phyloP scores from a whole-genome alignment of 2,888 invertebrate genomes.

The Syritta pipiens region DNA sequence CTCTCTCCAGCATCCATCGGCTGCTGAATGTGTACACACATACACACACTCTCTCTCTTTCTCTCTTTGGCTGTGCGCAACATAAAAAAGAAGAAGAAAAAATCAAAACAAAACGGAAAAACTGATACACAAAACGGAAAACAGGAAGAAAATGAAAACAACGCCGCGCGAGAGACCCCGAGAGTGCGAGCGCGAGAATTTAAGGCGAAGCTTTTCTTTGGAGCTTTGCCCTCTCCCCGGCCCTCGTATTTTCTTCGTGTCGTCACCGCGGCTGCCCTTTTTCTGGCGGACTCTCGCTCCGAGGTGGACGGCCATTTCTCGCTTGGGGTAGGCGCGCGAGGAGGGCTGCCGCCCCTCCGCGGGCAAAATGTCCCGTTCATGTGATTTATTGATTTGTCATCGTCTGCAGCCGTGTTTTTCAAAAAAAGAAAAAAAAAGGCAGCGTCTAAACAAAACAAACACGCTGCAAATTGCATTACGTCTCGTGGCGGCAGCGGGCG shows the following conservation, averaged over 20 bases:
- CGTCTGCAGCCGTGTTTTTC: conserved; percentile 30
- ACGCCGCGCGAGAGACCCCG: conserved; percentile 10
- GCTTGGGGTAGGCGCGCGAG: conserved; percentile 42
- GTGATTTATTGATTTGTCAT: conserved; percentile 62
- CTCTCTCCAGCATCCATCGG: conserved; percentile 63
- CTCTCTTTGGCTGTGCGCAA: conserved; percentile 51
- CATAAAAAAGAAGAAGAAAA: background rate
- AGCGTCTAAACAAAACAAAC: too few species aligned
- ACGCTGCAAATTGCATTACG: conserved; percentile 59
- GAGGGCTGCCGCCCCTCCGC: background rate
- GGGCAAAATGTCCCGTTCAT: conserved; percentile 45
- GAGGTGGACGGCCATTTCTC: conserved; percentile 18
- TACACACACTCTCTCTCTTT: too few species aligned
- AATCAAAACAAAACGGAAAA: conserved; percentile 42
- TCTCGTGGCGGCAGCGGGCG: too few species aligned
- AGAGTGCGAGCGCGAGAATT: background rate
- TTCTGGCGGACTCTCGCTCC: conserved; percentile 1
- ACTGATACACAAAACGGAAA: conserved; percentile 25
- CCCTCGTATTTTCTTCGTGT: conserved; percentile 40
- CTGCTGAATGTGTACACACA: conserved; percentile 37
- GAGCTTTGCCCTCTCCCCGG: conserved; percentile 46
- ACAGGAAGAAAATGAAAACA: conserved; percentile 39
- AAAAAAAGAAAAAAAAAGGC: too few species aligned
- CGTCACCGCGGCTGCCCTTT: conserved; percentile 28
- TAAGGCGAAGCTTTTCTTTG: conserved; percentile 39